phyloP scores from a whole-genome alignment of 2,113 vertebrate species.

The Neogobius melanostomus region DNA sequence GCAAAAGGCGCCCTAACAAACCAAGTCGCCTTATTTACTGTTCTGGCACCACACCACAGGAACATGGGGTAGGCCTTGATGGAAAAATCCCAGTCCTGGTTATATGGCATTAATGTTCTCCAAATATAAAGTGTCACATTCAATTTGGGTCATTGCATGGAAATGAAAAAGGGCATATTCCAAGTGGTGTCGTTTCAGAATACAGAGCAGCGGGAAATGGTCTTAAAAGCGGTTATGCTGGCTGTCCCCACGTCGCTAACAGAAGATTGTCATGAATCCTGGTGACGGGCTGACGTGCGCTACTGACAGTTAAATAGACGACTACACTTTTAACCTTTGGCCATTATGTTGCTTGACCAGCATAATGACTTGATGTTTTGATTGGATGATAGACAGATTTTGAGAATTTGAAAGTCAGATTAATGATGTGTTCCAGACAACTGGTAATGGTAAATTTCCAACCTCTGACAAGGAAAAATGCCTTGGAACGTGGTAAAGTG shows the following conservation, averaged over 20 bases:
- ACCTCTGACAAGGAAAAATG: no score
- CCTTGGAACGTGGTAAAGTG: no score
- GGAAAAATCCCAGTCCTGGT: constrained; percentile 51
- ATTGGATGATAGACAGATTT: no score
- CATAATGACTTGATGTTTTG: no score
- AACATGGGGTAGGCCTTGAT: constrained; percentile 41
- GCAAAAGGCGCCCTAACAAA: constrained; percentile 30
- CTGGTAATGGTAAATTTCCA: no score
- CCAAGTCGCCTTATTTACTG: constrained; percentile 42
- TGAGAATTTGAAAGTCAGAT: no score
- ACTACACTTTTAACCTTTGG: neutral
- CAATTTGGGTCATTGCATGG: constrained; percentile 39
- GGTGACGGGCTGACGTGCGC: neutral
- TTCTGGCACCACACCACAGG: constrained; percentile 39
- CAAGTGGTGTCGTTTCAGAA: constrained; percentile 28
- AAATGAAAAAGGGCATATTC: constrained; percentile 34
- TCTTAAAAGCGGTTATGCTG: constrained; percentile 34
- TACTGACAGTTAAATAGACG: constrained; percentile 14
- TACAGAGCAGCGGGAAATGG: constrained; percentile 23
- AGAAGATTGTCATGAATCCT: neutral
- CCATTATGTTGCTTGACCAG: neutral
- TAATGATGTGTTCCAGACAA: no score
- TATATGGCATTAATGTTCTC: constrained; percentile 55
- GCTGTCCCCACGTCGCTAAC: constrained; percentile 10
- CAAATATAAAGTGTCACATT: constrained; percentile 57